Base-by-base conservation (phyloP, 1,140 invertebrate genomes). In the Arctopsyche grandis region DNA sequence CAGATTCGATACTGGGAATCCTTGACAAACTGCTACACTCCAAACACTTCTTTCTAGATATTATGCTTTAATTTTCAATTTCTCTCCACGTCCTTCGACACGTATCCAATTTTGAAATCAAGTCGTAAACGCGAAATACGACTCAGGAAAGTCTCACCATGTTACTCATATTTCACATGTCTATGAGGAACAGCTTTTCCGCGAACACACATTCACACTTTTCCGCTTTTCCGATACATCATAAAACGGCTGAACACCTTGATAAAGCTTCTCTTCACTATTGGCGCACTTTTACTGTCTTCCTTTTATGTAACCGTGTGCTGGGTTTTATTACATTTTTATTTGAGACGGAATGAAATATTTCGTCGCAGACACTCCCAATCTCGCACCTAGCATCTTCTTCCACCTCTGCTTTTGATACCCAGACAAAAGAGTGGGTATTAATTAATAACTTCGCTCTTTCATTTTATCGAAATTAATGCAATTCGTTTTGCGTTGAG, bases 231-330 rank as follows among this genome's bases (percentile, higher is more conserved):
- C 58, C 78, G 80, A 81, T 81, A 81, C 80, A 81, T 81, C 80
- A 81, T 79, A 81, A 77, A 79, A 77, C 63, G 78, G 44, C 69
- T 46, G 78, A 81, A 79, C 75, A 77, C 78, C 80, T 81, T 79
- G 78, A 81, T 75, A 79, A 79, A 81, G 77, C 77, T 73, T 38
- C 76, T 58, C 70, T 1, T 3, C 60, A 58, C 24, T 46, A 44
- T 26, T 73, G 70, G 16, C 46, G 73, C 48, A 63, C 56, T 77
- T 81, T 79, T 77, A 79, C 75, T 77, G 69, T 81, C 80, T 71
- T 16, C 56, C 60, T 79, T 81, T 77, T 81, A 79, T 69, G 66
- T 63, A 73, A 58, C 78, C 21, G 56, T 60, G 46, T 22, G 38
- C 56, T 16, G 48, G 29, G 58, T 81, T 79, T 81, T 73, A 79